A percentile compares a stretch with the other conserved stretches of the same genome.
Evolutionary conservation across 2,888 invertebrate genomes (phyloP).

Genomic region (Mellilla xanthometata): DNA sequence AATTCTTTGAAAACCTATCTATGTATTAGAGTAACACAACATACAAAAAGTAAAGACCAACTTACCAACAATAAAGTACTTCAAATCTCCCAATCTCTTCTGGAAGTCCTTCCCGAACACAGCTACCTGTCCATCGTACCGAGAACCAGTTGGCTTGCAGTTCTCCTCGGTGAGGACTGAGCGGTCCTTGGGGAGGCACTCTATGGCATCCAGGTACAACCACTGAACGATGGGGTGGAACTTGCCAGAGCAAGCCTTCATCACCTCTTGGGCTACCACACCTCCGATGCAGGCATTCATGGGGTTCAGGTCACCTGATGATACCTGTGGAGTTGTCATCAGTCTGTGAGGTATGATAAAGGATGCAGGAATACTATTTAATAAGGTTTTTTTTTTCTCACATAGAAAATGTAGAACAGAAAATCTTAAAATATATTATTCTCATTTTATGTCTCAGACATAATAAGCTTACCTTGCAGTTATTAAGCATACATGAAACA

Average conservation of each 20-base stretch:
- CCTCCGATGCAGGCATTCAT: conserved; percentile 98
- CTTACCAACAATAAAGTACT: conserved; percentile 89
- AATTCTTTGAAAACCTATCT: no score
- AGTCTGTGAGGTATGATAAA: no score
- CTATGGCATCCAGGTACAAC: conserved; percentile 97
- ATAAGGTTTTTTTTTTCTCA: no score
- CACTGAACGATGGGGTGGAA: conserved; percentile 96
- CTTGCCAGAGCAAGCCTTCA: conserved; percentile 98
- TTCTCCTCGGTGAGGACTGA: conserved; percentile 86
- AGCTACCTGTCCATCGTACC: conserved; percentile 95
- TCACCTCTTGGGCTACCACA: conserved; percentile 98
- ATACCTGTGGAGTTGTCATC: conserved; percentile 70
- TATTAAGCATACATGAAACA: no score
- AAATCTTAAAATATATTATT: no score
- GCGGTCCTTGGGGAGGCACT: conserved; percentile 91
- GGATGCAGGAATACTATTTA: no score
- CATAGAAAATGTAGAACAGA: no score
- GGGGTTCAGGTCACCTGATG: conserved; percentile 91
- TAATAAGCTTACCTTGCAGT: no score
- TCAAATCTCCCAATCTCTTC: conserved; percentile 89
- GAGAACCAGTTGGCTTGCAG: conserved; percentile 86
- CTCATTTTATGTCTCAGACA: no score
- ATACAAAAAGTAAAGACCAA: no score
- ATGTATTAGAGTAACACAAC: no score
- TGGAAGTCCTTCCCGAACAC: conserved; percentile 97